phyloP scores from a whole-genome alignment of 2,888 invertebrate species.

The Onthophagus sagittarius region DNA sequence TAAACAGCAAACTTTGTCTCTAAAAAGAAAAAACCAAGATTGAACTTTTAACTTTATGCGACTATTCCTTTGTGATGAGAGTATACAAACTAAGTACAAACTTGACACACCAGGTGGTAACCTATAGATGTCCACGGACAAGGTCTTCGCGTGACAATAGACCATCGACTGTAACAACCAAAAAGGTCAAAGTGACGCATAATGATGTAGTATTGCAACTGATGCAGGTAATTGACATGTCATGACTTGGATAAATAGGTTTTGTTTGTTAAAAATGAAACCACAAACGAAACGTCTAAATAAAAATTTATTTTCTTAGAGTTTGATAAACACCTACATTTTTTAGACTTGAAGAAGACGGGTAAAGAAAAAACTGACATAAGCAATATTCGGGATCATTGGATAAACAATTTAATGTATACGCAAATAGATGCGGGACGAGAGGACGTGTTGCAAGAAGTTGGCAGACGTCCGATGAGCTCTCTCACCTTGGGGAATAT shows the following conservation, averaged over 20 bases:
- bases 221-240: background rate
- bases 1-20: too few relatives aligned
- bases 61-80: background rate
- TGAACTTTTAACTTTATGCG: too few relatives aligned
- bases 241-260: background rate
- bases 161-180: background rate
- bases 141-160: background rate
- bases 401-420: background rate
- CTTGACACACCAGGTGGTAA: background rate
- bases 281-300: background rate
- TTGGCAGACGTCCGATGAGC: background rate
- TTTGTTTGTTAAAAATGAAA: background rate
- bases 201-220: background rate
- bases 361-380: background rate
- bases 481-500: background rate
- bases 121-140: background rate
- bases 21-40: too few relatives aligned
- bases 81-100: background rate
- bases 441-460: background rate
- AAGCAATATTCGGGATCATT: background rate
- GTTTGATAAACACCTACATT: too few relatives aligned
- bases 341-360: background rate
- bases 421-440: background rate
- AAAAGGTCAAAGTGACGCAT: background rate
- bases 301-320: background rate